Percentiles rank a stretch among this genome's conserved stretches.
Evolutionary conservation across 2,797 vertebrate genomes (phyloP).

Genomic region (Aulostomus chinensis): DNA sequence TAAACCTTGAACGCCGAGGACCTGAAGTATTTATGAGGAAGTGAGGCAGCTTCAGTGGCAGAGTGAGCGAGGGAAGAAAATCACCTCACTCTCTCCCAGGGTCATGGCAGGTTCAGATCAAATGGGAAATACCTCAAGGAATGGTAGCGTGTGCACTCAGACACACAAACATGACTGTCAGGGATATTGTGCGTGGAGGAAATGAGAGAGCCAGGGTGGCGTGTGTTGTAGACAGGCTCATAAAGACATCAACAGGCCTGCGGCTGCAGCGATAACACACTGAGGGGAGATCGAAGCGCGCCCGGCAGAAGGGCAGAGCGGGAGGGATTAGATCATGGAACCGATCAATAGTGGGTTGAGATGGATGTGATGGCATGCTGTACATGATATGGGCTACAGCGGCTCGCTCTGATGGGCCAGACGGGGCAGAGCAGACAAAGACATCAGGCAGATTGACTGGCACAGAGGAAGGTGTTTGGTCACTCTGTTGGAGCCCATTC

Average conservation of each 20-base stretch:
- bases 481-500: conserved; percentile 42
- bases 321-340: conserved; percentile 68
- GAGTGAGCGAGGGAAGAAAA: conserved; percentile 34
- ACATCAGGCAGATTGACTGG: conserved; percentile 45
- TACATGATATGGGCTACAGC: conserved; percentile 34
- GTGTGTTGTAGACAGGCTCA: conserved; percentile 47
- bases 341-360: conserved; percentile 54
- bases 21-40: conserved; percentile 75
- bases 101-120: conserved; percentile 39
- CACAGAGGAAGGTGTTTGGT: conserved; percentile 29
- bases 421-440: conserved; percentile 31
- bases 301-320: conserved; percentile 42
- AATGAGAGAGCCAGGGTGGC: conserved; percentile 29
- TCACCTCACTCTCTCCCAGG: conserved; percentile 39
- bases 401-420: not conserved
- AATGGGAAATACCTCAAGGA: conserved; percentile 32
- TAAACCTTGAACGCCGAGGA: conserved; percentile 62
- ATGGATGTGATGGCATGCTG: conserved; percentile 47
- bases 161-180: conserved; percentile 14
- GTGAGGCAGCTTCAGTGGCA: conserved; percentile 37
- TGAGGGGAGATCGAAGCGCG: conserved; percentile 41
- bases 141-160: conserved; percentile 5
- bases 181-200: conserved; percentile 15
- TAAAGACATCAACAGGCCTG: conserved; percentile 64
- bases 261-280: conserved; percentile 11